Base-by-base conservation (phyloP, 2,888 invertebrate genomes). In the Podotricha telesiphe region DNA sequence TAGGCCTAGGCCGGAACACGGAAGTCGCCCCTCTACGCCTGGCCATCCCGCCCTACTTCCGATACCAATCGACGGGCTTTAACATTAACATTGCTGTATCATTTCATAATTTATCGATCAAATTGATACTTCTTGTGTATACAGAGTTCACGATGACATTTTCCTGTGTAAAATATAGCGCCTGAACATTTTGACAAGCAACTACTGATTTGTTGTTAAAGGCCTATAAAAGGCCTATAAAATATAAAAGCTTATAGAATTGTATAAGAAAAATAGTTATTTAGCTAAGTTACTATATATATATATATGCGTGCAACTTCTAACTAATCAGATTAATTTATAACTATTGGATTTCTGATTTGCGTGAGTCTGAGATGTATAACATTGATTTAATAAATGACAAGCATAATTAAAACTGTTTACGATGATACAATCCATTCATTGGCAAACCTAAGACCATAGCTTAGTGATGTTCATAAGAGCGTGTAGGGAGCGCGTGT, bases 61-160 rank as follows among this genome's bases (percentile, higher is more conserved):
- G 91, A 86, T 87, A 86, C 86, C 91, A 91, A 91, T 92, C 88
- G 88, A 76, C 79, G 80, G 82, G 84, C 84, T 82, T 84, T 82
- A 79, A 80, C 83, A 59, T 59, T 82, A 80, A 82, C 82, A 82
- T 78, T 81, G 78, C 77, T 73, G 79, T 86, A 83, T 85, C 86
- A 83, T 85, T 87, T 86, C 86, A 85, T 87, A 86, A 91, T 87
- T 88, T 88, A 90, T 88, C 82, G 86, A 79, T 80, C 77, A 79
- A 79, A 75, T 71, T 64, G 61, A 56, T 53, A 59, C 55, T 69
- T 65, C 22, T 50, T 19, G 37, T 22, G 0, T 50, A 17, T 63
- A 37, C 8, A 50, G 11, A 47, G 34, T 20, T 62, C 13, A 7
- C 20, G 34, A 37, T 1, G 19, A 48, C 7, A 48, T 64, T 64